Percentiles rank a stretch among this genome's conserved stretches.
phyloP scores from a whole-genome alignment of 2,797 vertebrate genomes.

The Lepidocolaptes lacrymiger region DNA sequence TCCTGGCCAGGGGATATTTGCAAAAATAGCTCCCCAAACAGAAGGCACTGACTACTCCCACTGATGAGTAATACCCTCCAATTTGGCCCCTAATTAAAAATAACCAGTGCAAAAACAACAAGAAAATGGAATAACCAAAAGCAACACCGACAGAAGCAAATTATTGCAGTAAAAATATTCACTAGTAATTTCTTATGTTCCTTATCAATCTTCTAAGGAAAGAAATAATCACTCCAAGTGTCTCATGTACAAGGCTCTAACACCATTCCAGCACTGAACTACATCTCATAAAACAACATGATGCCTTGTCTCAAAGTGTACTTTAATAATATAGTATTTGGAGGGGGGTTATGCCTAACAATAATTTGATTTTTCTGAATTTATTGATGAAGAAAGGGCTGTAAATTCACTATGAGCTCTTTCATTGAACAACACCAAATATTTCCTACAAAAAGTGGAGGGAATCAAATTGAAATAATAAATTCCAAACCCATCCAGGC shows the following conservation, averaged over 20 bases:
- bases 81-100: neutral
- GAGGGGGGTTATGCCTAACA: neutral
- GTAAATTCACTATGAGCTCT: constrained; percentile 42
- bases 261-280: neutral
- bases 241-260: neutral
- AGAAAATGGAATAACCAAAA: neutral
- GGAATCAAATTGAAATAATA: constrained; percentile 74
- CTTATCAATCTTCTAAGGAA: neutral
- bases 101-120: neutral
- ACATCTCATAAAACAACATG: constrained; percentile 13
- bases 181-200: neutral
- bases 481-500: constrained; percentile 59
- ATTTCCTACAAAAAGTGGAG: constrained; percentile 25
- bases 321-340: constrained; percentile 40
- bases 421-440: constrained; percentile 51
- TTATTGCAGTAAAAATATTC: neutral
- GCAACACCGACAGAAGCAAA: neutral
- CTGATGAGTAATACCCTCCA: neutral
- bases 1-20: neutral
- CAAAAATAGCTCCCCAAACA: neutral
- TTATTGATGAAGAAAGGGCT: neutral
- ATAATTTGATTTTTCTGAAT: constrained; percentile 57
- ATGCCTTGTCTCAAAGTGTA: neutral
- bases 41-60: neutral
- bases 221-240: neutral